Base-by-base conservation (phyloP, 1,140 invertebrate species). In the Brachionus manjavacas region DNA sequence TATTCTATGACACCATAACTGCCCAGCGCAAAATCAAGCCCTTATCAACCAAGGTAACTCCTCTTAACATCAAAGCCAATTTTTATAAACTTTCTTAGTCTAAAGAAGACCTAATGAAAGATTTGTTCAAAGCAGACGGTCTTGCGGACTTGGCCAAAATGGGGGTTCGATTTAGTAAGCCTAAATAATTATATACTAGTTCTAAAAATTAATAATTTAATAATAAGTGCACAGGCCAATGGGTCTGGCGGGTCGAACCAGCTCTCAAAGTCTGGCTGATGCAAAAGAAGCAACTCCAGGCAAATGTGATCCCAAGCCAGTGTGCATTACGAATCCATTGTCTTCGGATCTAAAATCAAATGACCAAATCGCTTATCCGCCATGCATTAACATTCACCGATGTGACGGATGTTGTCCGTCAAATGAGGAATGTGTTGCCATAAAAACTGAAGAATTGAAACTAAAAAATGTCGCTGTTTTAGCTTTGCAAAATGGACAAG, bases 261-360 rank as follows among this genome's bases (percentile, higher is more conserved):
- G 20, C 31, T 46, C 16, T 49, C 41, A 76, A 76, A 46, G 23
- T 49, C 25, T 76, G 39, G 43, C 41, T 11, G 43, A 80, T 3
- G 76, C 76, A 20, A 60, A 81, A 43, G 79, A 81, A 14, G 79
- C 52, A 66, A 81, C 79, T 43, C 79, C 79, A 4, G 79, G 79
- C 9, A 81, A 68, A 60, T 81, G 79, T n/a, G 79, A 81, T 28
- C 79, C 79, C 3, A 81, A 81, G 39, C 79, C 64, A 20, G 79
- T 81, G 20, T 81, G 79, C 23, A 68, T 81, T 20, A 68, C 79
- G 1, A 81, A 81, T 35, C 79, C 79, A 20, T 66, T 81, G 55
- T 12, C 52, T 4, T 39, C 64, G 2, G 60, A 68, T 28, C 39
- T 81, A 16, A 81, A 43, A 20, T 68, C 79, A 16, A 81, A 81